Conservation (phyloP, 2,888 invertebrate species). For the Apodemia hepburni region DNA sequence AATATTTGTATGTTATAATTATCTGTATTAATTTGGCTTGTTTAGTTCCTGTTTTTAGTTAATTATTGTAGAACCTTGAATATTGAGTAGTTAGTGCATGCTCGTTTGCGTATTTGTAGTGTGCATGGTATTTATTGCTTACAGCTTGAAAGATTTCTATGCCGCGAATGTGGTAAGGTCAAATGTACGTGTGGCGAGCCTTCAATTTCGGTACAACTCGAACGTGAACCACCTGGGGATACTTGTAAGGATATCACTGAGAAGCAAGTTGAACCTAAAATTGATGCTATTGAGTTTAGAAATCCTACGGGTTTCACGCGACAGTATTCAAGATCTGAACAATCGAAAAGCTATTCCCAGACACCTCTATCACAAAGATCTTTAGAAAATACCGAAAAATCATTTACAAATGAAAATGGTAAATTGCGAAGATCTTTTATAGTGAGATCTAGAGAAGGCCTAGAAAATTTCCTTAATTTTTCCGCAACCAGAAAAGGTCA, state of each 20-base stretch:
- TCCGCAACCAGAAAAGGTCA: conserved; percentile 52
- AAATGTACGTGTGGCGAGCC: conserved; percentile 80
- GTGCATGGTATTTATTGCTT: conserved; percentile 82
- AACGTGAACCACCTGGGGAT: conserved; percentile 27
- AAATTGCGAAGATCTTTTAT: conserved; percentile 68
- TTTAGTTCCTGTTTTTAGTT: not conserved
- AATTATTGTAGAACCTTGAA: conserved; percentile 2
- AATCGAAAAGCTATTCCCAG: conserved; percentile 33
- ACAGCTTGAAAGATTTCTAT: conserved; percentile 87
- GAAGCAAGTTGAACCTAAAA: conserved; percentile 35
- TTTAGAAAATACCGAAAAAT: conserved; percentile 58
- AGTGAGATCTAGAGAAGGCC: conserved; percentile 67
- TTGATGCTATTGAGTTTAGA: conserved; percentile 49
- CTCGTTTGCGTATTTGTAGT: conserved; percentile 44
- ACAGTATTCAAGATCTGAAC: conserved; percentile 51
- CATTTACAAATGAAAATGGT: conserved; percentile 52
- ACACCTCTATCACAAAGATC: conserved; percentile 44
- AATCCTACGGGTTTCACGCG: conserved; percentile 40
- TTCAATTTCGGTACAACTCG: conserved; percentile 35
- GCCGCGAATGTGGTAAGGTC: conserved; percentile 85
- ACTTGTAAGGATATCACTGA: not conserved
- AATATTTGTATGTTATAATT: not conserved
- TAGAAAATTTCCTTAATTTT: conserved; percentile 65
- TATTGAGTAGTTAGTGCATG: conserved; percentile 8
- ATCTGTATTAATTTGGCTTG: not conserved